Evolutionary conservation across 2,113 vertebrate species (phyloP).

Genomic region (Sula dactylatra): DNA sequence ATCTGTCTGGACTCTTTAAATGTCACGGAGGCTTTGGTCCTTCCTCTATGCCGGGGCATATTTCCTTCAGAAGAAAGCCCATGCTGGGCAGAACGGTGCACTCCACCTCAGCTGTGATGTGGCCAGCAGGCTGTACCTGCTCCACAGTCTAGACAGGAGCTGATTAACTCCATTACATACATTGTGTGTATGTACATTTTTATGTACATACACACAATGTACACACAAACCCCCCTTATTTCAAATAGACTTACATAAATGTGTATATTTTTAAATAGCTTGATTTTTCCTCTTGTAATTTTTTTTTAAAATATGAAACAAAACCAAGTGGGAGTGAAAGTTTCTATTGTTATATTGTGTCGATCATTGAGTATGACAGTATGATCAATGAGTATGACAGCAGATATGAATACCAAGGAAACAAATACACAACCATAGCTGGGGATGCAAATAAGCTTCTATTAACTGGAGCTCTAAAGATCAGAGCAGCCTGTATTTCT

Average conservation of each 20-base stretch:
- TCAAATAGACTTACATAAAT: background rate
- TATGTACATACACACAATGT: no score
- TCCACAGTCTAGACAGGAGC: background rate
- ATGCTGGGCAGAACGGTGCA: background rate
- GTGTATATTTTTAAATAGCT: background rate
- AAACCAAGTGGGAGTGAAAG: background rate
- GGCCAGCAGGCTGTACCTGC: background rate
- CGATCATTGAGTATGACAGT: background rate
- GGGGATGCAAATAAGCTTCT: background rate
- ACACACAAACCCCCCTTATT: background rate
- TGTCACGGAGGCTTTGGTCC: background rate
- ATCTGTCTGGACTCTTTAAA: background rate
- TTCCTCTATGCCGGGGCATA: background rate
- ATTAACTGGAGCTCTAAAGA: conserved; percentile 33
- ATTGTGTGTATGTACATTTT: no score
- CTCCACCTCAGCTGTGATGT: background rate
- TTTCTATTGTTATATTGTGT: background rate
- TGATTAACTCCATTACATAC: background rate
- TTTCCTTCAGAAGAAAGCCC: background rate
- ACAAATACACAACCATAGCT: background rate
- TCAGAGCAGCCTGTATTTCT: conserved; percentile 33
- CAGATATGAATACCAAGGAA: background rate
- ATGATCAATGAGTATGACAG: background rate
- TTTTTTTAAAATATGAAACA: background rate
- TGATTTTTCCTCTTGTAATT: background rate